Conservation (phyloP, 2,888 invertebrate genomes). For the Stramonita haemastoma region DNA sequence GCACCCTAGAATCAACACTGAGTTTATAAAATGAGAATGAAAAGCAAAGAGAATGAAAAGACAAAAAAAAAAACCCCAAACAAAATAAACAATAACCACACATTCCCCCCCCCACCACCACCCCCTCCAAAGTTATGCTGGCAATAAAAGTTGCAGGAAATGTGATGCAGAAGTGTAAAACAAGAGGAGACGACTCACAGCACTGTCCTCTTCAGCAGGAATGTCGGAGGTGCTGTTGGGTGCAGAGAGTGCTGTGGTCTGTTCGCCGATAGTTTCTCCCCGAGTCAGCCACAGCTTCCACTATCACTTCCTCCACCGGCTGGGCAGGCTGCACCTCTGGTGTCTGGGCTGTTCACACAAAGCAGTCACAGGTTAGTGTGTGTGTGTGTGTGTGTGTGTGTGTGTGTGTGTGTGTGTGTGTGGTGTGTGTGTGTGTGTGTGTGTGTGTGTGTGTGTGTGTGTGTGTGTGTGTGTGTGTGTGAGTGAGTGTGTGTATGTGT, state of each 20-base stretch:
- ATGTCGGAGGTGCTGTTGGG: slow-evolving; percentile 62
- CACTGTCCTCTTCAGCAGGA: slow-evolving; percentile 56
- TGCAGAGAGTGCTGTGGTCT: slow-evolving; percentile 53
- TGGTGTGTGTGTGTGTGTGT: not conserved
- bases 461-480: too few species aligned
- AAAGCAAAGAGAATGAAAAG: too few species aligned
- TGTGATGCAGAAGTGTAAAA: not conserved
- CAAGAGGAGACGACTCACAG: slow-evolving; percentile 42
- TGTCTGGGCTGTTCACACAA: slow-evolving; percentile 31
- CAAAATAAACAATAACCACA: too few species aligned
- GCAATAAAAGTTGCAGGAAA: not conserved
- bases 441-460: not conserved
- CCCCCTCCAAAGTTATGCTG: too few species aligned
- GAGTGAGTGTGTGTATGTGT: too few species aligned
- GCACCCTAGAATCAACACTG: too few species aligned
- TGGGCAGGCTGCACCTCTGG: slow-evolving; percentile 58
- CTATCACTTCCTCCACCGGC: slow-evolving; percentile 68
- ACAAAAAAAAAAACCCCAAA: too few species aligned
- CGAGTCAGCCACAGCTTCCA: slow-evolving; percentile 66
- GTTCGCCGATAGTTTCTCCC: slow-evolving; percentile 44
- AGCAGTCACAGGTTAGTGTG: not conserved
- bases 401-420: slow-evolving; percentile 8
- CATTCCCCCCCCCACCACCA: too few species aligned
- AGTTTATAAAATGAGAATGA: too few species aligned
- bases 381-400: not conserved